These are phyloP conservation scores for Colletes gigas DNA, from an alignment of 1,140 invertebrate genomes.

Conservation along the genomic window DNA sequence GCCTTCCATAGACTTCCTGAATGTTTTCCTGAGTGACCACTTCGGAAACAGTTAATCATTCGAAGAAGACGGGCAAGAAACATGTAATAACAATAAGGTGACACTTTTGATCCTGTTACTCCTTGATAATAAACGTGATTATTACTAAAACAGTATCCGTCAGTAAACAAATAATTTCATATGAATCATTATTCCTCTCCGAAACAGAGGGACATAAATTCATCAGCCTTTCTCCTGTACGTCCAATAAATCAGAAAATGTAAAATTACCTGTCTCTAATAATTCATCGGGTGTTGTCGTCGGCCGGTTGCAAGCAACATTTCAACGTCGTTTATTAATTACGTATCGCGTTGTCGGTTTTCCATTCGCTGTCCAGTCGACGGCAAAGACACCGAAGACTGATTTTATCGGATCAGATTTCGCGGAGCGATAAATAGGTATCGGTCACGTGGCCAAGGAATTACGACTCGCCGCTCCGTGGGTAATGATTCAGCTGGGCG, in stretches of 20 bases:
- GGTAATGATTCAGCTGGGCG: constrained; percentile 59
- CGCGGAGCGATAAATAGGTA: constrained; percentile 51
- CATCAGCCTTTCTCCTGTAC: background rate
- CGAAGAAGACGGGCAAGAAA: too few relatives aligned
- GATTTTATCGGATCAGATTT: constrained; percentile 60
- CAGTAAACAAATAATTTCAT: too few relatives aligned
- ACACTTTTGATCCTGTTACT: too few relatives aligned
- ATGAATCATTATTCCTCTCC: too few relatives aligned
- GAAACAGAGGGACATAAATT: constrained; percentile 21
- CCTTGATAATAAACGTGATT: background rate
- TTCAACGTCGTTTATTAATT: constrained; percentile 44
- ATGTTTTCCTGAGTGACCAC: too few relatives aligned
- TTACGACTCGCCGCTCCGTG: constrained; percentile 66
- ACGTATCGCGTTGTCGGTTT: constrained; percentile 29
- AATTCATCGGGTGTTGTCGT: constrained; percentile 19
- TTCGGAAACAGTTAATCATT: too few relatives aligned
- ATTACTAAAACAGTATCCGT: too few relatives aligned
- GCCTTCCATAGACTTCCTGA: too few relatives aligned
- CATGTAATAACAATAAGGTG: too few relatives aligned
- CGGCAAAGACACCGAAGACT: constrained; percentile 25
- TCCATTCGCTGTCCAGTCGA: constrained; percentile 12
- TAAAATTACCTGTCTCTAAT: background rate
- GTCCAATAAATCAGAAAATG: background rate
- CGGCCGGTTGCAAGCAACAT: background rate
- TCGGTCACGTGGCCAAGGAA: constrained; percentile 68